phyloP scores from a whole-genome alignment of 2,888 invertebrate species.

The Micropterix aruncella region DNA sequence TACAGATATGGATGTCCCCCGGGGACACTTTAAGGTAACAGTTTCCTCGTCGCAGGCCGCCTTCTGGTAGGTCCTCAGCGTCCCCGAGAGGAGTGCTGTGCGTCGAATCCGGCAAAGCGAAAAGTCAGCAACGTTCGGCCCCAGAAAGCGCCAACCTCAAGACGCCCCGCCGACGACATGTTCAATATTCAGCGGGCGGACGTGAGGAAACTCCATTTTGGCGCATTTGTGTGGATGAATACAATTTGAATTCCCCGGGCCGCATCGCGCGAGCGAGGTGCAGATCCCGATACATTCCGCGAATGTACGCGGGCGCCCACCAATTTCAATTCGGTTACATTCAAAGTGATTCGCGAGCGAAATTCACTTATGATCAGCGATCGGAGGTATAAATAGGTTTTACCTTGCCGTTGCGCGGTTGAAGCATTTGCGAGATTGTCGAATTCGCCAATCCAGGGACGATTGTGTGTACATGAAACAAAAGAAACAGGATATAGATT shows the following conservation, averaged over 20 bases:
- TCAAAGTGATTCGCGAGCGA: too few species aligned
- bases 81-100: constrained; percentile 79
- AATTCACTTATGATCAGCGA: too few species aligned
- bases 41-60: constrained; percentile 87
- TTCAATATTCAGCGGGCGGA: background rate
- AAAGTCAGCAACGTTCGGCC: background rate
- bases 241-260: background rate
- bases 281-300: too few species aligned
- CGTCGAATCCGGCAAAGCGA: background rate
- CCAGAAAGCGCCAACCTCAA: background rate
- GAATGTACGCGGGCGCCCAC: too few species aligned
- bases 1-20: constrained; percentile 82
- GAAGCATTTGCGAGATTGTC: too few species aligned
- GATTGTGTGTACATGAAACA: too few species aligned
- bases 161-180: background rate
- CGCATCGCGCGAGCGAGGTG: too few species aligned
- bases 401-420: too few species aligned
- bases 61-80: constrained; percentile 79
- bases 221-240: background rate
- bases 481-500: too few species aligned
- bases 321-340: too few species aligned
- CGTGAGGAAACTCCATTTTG: background rate
- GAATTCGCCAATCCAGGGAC: too few species aligned
- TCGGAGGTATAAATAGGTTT: too few species aligned
- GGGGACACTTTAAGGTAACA: constrained; percentile 77